These are phyloP conservation scores for Desoria tigrina DNA, from an alignment of 2,888 invertebrate species.

Conservation along the genomic window DNA sequence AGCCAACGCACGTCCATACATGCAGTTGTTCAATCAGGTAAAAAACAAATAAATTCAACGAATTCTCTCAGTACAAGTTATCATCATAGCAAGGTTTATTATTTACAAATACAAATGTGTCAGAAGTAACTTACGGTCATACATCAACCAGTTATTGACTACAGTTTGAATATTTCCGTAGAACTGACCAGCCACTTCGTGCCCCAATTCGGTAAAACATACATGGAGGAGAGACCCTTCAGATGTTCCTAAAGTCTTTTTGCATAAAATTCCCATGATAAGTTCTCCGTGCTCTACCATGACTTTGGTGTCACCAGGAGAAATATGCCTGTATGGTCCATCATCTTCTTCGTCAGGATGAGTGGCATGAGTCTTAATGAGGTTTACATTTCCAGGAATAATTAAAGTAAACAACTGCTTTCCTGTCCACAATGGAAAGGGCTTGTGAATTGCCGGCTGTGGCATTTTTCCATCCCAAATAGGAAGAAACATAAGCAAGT, in stretches of 20 bases:
- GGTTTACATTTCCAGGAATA: constrained; percentile 96
- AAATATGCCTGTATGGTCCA: constrained; percentile 98
- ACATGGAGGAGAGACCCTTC: constrained; percentile 97
- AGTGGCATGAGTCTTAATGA: constrained; percentile 95
- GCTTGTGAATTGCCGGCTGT: constrained; percentile 93
- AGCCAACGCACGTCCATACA: too few species aligned
- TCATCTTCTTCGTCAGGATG: constrained; percentile 99
- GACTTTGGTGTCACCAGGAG: constrained; percentile 98
- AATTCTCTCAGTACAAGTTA: too few species aligned
- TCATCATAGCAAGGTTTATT: neutral
- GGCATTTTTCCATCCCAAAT: constrained; percentile 99
- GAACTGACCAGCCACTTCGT: constrained; percentile 90
- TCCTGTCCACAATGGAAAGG: constrained; percentile 94
- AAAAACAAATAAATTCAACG: too few species aligned
- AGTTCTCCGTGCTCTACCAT: constrained; percentile 97
- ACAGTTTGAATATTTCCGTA: constrained; percentile 99
- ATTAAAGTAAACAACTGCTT: constrained; percentile 97
- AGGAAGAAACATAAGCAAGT: constrained; percentile 95
- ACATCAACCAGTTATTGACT: constrained; percentile 94
- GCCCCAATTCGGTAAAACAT: constrained; percentile 94
- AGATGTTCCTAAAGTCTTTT: constrained; percentile 94
- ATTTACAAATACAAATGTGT: constrained; percentile 60
- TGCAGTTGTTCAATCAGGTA: too few species aligned
- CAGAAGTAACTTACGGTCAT: constrained; percentile 85
- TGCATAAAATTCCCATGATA: constrained; percentile 97